phyloP scores from a whole-genome alignment of 2,113 vertebrate species.

The Jacana jacana region DNA sequence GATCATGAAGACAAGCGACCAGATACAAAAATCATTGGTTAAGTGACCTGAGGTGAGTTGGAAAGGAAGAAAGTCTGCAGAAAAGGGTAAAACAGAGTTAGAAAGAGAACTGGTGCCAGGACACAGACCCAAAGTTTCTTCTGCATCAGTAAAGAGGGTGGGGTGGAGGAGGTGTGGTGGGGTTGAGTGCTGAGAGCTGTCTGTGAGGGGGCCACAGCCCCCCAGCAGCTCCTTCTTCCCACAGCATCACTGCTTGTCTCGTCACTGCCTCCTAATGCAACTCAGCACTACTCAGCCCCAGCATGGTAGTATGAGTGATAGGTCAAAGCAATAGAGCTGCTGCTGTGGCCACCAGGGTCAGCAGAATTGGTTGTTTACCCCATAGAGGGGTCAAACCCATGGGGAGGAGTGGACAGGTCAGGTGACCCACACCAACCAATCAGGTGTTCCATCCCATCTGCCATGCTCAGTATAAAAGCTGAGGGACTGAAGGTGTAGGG shows the following conservation, averaged over 20 bases:
- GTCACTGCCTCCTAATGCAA: fast-evolving
- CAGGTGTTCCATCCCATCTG: too few relatives aligned
- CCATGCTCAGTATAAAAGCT: too few relatives aligned
- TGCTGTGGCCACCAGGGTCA: too few relatives aligned
- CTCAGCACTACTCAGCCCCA: neutral
- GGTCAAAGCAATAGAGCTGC: neutral
- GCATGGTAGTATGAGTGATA: too few relatives aligned
- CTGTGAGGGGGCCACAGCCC: neutral
- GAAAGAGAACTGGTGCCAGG: neutral
- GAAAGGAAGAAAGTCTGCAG: neutral
- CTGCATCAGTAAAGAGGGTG: neutral
- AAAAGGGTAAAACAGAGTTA: neutral
- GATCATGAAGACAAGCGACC: neutral
- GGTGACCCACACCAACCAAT: too few relatives aligned
- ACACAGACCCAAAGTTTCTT: neutral
- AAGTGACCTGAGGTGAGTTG: neutral
- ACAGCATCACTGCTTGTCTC: neutral
- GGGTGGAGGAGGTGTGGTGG: fast-evolving
- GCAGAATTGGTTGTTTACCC: too few relatives aligned
- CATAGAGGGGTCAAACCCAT: too few relatives aligned
- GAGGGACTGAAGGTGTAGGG: too few relatives aligned
- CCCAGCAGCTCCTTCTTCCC: neutral
- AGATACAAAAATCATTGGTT: neutral
- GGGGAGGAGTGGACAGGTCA: too few relatives aligned
- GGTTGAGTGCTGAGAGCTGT: neutral